A percentile compares a stretch with the other conserved stretches of the same genome.
Evolutionary conservation across 2,797 vertebrate genomes (phyloP).

Genomic region (Eospalax fontanierii): DNA sequence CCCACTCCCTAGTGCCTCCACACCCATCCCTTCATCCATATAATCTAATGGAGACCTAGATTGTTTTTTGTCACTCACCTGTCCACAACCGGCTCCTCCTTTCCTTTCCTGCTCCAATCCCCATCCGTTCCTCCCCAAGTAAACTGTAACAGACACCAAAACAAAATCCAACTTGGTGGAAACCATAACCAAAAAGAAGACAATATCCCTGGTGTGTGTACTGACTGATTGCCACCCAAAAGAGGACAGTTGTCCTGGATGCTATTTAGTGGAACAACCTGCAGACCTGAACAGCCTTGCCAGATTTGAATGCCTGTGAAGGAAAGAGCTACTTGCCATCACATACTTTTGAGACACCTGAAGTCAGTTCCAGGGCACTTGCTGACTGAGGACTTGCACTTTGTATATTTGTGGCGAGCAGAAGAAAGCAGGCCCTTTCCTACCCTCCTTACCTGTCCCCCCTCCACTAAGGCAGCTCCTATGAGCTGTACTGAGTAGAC

Average conservation of each 20-base stretch:
- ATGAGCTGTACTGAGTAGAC: conserved; percentile 82
- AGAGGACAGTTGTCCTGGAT: conserved; percentile 80
- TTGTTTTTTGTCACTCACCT: conserved; percentile 80
- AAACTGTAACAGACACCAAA: conserved; percentile 85
- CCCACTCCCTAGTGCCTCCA: conserved; percentile 90
- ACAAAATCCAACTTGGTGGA: conserved; percentile 77
- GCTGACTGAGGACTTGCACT: conserved; percentile 74
- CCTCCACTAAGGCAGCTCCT: conserved; percentile 68
- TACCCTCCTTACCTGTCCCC: background rate
- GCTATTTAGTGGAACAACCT: conserved; percentile 59
- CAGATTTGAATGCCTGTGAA: conserved; percentile 83
- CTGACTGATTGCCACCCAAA: conserved; percentile 85
- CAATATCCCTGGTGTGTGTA: conserved; percentile 73
- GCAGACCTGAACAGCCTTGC: conserved; percentile 73
- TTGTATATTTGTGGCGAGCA: conserved; percentile 67
- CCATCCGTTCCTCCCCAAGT: conserved; percentile 67
- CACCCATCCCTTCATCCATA: conserved; percentile 87
- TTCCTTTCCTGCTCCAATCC: conserved; percentile 71
- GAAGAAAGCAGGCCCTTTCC: conserved; percentile 72
- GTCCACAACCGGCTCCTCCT: conserved; percentile 79
- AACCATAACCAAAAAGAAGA: conserved; percentile 84
- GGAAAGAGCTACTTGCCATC: conserved; percentile 55
- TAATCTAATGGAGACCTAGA: conserved; percentile 76
- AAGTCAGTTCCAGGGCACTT: conserved; percentile 62
- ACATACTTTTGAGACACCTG: conserved; percentile 70